These are phyloP conservation scores for Nasalis larvatus DNA, from an alignment of 2,113 vertebrate genomes.

Conservation along the genomic window DNA sequence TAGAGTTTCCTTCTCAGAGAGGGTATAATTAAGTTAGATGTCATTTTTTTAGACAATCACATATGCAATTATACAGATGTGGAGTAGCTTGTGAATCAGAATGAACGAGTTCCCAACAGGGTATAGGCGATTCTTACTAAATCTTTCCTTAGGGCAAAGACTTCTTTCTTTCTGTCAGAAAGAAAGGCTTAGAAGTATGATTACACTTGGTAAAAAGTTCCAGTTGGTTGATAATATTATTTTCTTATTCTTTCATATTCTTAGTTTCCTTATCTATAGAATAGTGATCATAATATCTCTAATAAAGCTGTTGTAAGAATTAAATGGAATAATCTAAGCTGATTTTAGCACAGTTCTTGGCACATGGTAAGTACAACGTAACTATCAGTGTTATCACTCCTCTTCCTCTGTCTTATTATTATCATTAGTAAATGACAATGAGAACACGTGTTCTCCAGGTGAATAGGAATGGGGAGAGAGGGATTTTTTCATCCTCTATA, in stretches of 20 bases:
- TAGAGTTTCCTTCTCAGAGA: neutral
- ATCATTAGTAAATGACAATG: neutral
- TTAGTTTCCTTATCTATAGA: constrained; percentile 16
- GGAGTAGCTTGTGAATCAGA: neutral
- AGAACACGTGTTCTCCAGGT: neutral
- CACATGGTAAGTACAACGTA: neutral
- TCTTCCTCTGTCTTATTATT: neutral
- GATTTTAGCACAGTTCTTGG: neutral
- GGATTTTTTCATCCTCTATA: neutral
- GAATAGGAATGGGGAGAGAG: neutral
- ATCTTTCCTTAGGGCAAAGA: neutral
- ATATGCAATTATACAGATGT: neutral
- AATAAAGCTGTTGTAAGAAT: neutral
- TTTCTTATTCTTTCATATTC: neutral
- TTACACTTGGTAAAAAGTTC: neutral
- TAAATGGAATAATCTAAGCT: neutral
- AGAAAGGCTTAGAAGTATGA: neutral
- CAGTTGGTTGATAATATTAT: neutral
- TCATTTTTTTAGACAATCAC: neutral
- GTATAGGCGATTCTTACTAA: neutral
- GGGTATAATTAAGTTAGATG: neutral
- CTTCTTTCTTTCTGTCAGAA: neutral
- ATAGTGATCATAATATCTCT: neutral
- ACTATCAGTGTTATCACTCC: neutral
- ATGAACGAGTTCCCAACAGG: neutral